These are phyloP conservation scores for Pentalonia nigronervosa DNA, from an alignment of 1,140 invertebrate species.

Conservation along the genomic window DNA sequence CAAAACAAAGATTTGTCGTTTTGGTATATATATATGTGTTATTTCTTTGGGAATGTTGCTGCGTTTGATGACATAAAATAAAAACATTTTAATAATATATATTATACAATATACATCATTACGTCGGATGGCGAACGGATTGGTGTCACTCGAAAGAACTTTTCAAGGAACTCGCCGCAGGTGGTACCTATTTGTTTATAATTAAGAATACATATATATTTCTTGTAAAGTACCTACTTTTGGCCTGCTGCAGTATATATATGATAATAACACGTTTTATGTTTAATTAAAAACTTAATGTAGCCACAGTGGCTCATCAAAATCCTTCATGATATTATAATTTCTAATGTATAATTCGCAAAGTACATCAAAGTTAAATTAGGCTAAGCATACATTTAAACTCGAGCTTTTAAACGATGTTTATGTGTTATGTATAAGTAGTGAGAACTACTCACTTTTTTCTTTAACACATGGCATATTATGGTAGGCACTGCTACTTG, in stretches of 20 bases:
- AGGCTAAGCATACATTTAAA: not conserved
- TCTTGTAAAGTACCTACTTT: not conserved
- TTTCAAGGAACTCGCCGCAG: not conserved
- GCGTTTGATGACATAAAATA: not conserved
- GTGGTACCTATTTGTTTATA: not conserved
- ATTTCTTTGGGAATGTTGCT: not conserved
- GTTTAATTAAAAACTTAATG: conserved; percentile 18
- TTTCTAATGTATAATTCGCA: not conserved
- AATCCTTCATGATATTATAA: not conserved
- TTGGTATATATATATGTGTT: not conserved
- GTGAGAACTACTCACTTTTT: not conserved
- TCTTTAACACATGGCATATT: not conserved
- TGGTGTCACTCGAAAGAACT: not conserved
- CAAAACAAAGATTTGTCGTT: not conserved
- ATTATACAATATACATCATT: not conserved
- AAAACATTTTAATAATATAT: not conserved
- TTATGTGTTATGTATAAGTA: not conserved
- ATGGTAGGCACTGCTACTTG: too few species aligned
- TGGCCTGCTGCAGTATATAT: not conserved
- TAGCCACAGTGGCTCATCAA: not conserved
- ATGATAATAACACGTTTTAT: not conserved
- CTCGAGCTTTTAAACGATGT: not conserved
- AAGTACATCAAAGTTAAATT: conserved; percentile 24
- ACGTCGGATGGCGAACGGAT: not conserved
- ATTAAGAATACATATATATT: not conserved